These are phyloP conservation scores for Gallinago paraguaiae DNA, from an alignment of 2,113 vertebrate species.

Conservation along the genomic window DNA sequence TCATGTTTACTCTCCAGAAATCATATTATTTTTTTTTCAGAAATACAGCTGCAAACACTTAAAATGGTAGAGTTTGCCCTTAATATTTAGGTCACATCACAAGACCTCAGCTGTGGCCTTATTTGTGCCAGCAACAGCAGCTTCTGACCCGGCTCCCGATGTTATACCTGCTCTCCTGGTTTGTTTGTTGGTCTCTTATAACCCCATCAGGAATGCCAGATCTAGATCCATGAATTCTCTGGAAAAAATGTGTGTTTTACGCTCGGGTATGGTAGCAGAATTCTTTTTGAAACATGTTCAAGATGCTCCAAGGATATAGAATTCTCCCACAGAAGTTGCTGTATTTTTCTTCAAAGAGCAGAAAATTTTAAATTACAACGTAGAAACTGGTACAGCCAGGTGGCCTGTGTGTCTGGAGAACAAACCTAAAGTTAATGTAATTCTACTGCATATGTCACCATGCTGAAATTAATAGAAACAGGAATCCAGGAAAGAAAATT, in stretches of 20 bases:
- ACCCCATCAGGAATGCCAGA: neutral
- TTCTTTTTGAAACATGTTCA: neutral
- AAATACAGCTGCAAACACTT: conserved; percentile 55
- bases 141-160: neutral
- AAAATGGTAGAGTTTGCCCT: neutral
- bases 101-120: conserved; percentile 4
- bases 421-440: neutral
- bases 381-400: neutral
- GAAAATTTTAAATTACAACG: neutral
- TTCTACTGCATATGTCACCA: neutral
- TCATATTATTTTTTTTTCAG: neutral
- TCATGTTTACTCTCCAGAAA: neutral
- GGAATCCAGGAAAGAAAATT: neutral
- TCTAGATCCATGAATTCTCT: neutral
- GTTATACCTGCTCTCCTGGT: neutral
- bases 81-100: conserved; percentile 40
- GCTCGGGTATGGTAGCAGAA: neutral
- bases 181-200: neutral
- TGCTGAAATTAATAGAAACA: neutral
- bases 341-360: neutral
- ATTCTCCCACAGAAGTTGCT: neutral
- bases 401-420: neutral
- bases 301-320: neutral
- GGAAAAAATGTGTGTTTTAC: neutral
- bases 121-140: neutral